Percentiles rank a stretch among this genome's conserved stretches.
These are phyloP conservation scores for Numenius arquata DNA, from an alignment of 2,113 vertebrate genomes.

Conservation along the genomic window DNA sequence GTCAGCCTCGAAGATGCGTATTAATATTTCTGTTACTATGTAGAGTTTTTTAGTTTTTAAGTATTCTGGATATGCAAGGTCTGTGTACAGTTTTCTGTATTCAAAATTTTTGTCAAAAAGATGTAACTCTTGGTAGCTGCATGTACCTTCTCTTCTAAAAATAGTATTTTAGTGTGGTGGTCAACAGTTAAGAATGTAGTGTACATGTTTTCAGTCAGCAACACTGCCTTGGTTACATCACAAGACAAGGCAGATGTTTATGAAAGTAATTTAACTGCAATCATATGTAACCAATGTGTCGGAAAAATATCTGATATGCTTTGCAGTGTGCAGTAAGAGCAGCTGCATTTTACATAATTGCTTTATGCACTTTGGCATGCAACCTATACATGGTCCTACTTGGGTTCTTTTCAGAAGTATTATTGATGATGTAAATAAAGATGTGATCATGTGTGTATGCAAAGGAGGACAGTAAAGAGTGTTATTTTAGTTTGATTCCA, in stretches of 20 bases:
- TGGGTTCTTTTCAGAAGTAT: not conserved
- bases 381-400: not conserved
- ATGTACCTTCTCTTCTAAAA: not conserved
- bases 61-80: not conserved
- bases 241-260: constrained; percentile 2
- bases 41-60: not conserved
- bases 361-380: constrained; percentile 16
- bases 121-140: not conserved
- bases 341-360: constrained; percentile 35
- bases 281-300: constrained; percentile 18
- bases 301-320: not conserved
- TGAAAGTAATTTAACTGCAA: constrained; percentile 36
- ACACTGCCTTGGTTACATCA: not conserved
- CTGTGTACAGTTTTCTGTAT: not conserved
- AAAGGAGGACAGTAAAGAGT: not conserved
- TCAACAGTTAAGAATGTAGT: not conserved
- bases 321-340: not conserved
- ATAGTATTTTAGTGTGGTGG: not conserved
- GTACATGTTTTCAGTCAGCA: not conserved
- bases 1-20: not conserved
- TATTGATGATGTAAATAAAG: not conserved
- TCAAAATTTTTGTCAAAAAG: not conserved
- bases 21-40: not conserved
- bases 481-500: not conserved
- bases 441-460: not conserved